Conservation (phyloP, 2,797 vertebrate species). For the Pangasius mekongensis region DNA sequence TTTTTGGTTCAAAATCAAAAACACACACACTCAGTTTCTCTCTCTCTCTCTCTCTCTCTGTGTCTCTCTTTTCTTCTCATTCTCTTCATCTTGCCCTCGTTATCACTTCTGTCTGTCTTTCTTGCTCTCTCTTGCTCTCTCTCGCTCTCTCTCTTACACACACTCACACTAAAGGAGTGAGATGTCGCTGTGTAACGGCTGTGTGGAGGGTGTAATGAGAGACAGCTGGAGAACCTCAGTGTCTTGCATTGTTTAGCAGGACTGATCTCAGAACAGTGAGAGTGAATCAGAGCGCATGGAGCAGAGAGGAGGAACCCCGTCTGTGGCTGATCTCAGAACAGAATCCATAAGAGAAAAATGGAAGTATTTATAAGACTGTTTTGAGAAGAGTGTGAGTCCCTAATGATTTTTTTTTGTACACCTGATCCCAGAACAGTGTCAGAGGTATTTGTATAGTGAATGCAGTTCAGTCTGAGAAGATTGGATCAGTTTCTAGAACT, state of each 20-base stretch:
- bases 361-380: background rate
- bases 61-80: background rate
- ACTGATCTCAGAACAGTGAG: background rate
- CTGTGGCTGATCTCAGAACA: background rate
- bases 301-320: background rate
- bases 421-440: background rate
- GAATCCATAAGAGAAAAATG: background rate
- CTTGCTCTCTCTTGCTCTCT: constrained; percentile 37
- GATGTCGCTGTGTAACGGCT: background rate
- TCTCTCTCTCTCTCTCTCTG: background rate
- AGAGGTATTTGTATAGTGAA: background rate
- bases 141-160: constrained; percentile 34
- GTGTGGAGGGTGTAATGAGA: constrained; percentile 17
- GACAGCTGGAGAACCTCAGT: constrained; percentile 24
- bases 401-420: background rate
- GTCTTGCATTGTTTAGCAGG: background rate
- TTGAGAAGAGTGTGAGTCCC: background rate
- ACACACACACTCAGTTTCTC: background rate
- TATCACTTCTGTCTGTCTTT: constrained; percentile 31
- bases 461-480: background rate
- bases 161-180: background rate
- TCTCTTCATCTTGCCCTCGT: constrained; percentile 6
- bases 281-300: background rate
- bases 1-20: background rate
- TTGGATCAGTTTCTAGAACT: background rate